Evolutionary conservation across 2,113 vertebrate genomes (phyloP).

Genomic region (Phylloscopus trochiloides): DNA sequence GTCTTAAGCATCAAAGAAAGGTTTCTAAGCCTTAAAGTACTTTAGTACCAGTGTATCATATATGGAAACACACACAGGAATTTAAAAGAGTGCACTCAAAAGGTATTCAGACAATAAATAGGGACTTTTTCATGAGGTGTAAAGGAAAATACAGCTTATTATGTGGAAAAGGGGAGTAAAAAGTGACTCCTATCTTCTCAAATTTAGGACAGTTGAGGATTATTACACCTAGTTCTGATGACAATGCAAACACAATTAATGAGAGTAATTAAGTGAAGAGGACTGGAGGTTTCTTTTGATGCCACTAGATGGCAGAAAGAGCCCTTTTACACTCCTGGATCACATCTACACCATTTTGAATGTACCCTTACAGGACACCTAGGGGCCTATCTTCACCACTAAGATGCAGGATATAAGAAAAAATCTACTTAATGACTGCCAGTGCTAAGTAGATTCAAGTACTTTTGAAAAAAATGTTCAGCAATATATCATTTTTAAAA

Average conservation of each 20-base stretch:
- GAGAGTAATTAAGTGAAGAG: neutral
- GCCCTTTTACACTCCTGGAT: neutral
- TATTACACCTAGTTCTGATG: neutral
- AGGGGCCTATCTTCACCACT: neutral
- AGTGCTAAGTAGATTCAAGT: neutral
- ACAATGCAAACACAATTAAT: neutral
- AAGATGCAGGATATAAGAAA: neutral
- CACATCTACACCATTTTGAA: neutral
- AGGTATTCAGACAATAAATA: neutral
- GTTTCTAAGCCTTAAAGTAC: neutral
- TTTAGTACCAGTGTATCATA: neutral
- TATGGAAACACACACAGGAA: neutral
- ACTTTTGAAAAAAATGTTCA: neutral
- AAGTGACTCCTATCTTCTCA: neutral
- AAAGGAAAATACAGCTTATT: neutral
- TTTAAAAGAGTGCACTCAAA: neutral
- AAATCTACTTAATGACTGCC: neutral
- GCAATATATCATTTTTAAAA: neutral
- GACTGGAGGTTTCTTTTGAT: neutral
- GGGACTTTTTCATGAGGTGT: neutral
- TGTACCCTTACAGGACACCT: accelerated
- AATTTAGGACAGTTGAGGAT: neutral
- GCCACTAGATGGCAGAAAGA: conserved; percentile 20
- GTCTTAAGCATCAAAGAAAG: neutral
- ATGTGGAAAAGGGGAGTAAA: neutral